Evolutionary conservation across 2,888 invertebrate genomes (phyloP), one percentile per base, ranked within the genome.

Genomic region (Mimas tiliae): DNA sequence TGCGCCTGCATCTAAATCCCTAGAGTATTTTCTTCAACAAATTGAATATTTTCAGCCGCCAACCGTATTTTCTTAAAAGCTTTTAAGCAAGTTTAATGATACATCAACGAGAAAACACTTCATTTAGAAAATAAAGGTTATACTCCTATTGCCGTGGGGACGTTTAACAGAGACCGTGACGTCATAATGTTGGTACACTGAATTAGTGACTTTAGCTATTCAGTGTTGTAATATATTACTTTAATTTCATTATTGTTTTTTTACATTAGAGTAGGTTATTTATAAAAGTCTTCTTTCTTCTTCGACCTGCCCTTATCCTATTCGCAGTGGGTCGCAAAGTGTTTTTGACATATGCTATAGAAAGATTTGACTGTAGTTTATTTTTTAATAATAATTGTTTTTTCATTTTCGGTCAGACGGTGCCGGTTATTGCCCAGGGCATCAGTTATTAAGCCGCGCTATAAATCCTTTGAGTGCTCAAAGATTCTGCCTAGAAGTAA

Each of bases 11-110:
- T 69, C 70, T 73, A 65, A 72, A 69, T 70, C 71, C 65, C 70
- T 62, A 67, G 70, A 70, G 73, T 67, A 69, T 67, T 71, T 74
- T 68, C 73, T 77, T 73, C 74, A 68, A 68, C 71, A 72, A 79
- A 81, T 78, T 78, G 75, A 79, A 81, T 72, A 71, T 55, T 65
- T 58, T 65, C 34, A 48, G 48, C 34, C 55, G 48, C 42, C 42
- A 42, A 33, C 45, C 48, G 55, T 48, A 58, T 55, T 58, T 34
- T 34, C 19, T 52, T 45, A 55, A 65, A 58, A 65, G 58, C 65
- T 65, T 55, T 65, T 47, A 58, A 42, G 33, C 58, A 58, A 45
- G 42, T 58, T 55, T 65, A 19, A 50, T 51, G 21, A 47, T 38
- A 64, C 50, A 50, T 50, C 16, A 19, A 19, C 50, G 50, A 50